Evolutionary conservation across 37 sponge, comb jelly and placozoan genomes (phyloP).

Genomic region (Theonella swinhoei): DNA sequence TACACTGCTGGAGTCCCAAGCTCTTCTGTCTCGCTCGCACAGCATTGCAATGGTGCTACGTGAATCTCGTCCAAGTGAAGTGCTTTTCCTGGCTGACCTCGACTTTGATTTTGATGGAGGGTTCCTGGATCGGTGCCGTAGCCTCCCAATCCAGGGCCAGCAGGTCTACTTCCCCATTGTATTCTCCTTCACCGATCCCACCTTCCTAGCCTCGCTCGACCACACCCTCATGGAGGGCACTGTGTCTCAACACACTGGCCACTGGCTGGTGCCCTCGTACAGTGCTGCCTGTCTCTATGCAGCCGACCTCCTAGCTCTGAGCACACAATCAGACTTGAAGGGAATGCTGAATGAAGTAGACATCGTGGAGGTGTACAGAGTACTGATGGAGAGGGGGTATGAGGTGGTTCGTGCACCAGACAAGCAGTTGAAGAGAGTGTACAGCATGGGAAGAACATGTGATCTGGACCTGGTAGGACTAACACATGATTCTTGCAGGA

Average conservation of each 20-base stretch:
- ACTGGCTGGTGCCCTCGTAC: conserved; percentile 40
- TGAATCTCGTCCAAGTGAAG: conserved; percentile 25
- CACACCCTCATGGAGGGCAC: conserved; percentile 6
- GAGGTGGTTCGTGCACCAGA: conserved; percentile 28
- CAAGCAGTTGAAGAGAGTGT: conserved; percentile 1
- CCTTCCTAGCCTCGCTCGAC: conserved; percentile 1
- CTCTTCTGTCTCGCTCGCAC: conserved; percentile 14
- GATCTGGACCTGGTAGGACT: conserved; percentile 15
- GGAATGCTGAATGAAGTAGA: conserved; percentile 24
- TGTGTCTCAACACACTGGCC: conserved; percentile 31
- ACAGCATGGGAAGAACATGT: not conserved
- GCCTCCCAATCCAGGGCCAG: conserved; percentile 30
- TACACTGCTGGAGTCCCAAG: conserved; percentile 26
- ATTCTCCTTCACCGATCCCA: conserved; percentile 6
- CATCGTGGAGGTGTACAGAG: not conserved
- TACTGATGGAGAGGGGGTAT: conserved; percentile 25
- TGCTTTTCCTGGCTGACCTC: conserved; percentile 33
- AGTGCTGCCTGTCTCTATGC: conserved; percentile 28
- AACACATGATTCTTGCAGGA: not conserved
- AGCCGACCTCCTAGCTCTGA: conserved; percentile 16
- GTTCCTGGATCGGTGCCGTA: conserved; percentile 42
- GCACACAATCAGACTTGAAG: not conserved
- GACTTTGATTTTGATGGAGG: conserved; percentile 19
- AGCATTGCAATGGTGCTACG: conserved; percentile 6
- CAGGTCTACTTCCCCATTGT: conserved; percentile 47